Evolutionary conservation across 2,797 vertebrate species (phyloP).

Genomic region (Anas capensis): DNA sequence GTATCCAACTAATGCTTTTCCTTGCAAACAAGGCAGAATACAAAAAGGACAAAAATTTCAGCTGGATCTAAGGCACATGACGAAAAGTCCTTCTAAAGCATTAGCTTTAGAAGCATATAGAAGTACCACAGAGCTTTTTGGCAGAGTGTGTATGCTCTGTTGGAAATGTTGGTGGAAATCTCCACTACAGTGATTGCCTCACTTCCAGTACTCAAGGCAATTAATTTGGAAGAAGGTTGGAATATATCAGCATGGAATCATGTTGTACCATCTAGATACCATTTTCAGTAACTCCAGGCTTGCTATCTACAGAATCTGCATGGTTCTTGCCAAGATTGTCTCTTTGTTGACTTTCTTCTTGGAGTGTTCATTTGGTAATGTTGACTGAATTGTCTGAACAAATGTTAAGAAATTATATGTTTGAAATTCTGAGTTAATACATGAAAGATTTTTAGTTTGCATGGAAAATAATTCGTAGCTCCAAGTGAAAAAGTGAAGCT

Average conservation of each 20-base stretch:
- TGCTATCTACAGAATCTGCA: neutral
- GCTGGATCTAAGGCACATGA: neutral
- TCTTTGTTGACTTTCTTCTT: neutral
- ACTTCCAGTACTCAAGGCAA: neutral
- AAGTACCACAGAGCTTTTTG: neutral
- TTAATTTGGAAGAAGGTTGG: neutral
- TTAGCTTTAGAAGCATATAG: neutral
- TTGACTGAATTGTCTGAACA: neutral
- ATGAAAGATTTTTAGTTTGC: neutral
- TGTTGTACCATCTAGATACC: neutral
- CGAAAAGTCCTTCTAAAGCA: neutral
- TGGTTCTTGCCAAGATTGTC: neutral
- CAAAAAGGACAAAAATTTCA: neutral
- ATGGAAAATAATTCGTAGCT: neutral
- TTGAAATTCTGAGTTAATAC: conserved; percentile 3
- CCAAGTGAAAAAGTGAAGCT: conserved; percentile 18
- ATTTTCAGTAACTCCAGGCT: neutral
- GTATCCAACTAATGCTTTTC: neutral
- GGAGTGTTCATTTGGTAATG: neutral
- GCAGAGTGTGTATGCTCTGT: neutral
- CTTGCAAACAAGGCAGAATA: neutral
- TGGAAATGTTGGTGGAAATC: neutral
- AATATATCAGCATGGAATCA: neutral
- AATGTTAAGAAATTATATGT: neutral
- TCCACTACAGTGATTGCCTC: neutral